Evolutionary conservation across 1,140 invertebrate species (phyloP).

Genomic region (Euwallacea fornicatus): DNA sequence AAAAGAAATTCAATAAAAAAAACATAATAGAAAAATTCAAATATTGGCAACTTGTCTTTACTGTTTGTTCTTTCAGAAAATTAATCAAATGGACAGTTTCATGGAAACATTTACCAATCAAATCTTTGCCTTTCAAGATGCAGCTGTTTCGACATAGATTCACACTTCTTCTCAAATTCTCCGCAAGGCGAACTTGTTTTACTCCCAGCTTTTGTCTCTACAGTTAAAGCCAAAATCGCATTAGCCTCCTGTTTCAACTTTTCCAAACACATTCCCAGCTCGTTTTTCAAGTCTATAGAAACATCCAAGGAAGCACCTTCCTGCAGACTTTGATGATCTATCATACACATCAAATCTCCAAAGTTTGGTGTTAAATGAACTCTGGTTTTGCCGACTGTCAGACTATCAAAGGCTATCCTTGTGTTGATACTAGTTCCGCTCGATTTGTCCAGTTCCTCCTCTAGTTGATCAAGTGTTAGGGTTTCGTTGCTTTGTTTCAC

Average conservation of each 20-base stretch:
- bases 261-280: slow-evolving; percentile 66
- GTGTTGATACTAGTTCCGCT: slow-evolving; percentile 28
- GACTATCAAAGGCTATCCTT: slow-evolving; percentile 36
- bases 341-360: slow-evolving; percentile 61
- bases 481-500: slow-evolving; percentile 54
- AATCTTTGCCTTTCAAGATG: slow-evolving; percentile 40
- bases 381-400: slow-evolving; percentile 53
- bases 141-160: slow-evolving; percentile 43
- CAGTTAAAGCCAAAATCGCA: slow-evolving; percentile 64
- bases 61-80: no score
- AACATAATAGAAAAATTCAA: no score
- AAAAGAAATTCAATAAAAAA: no score
- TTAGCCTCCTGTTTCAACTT: slow-evolving; percentile 67
- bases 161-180: slow-evolving; percentile 29
- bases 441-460: slow-evolving; percentile 40
- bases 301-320: slow-evolving; percentile 51
- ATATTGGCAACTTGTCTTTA: no score
- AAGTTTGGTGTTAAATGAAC: slow-evolving; percentile 72
- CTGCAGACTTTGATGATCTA: slow-evolving; percentile 57
- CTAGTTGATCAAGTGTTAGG: slow-evolving; percentile 41
- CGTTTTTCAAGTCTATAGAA: slow-evolving; percentile 60
- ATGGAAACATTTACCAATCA: slow-evolving; percentile 45
- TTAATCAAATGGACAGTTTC: slow-evolving; percentile 1
- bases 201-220: slow-evolving; percentile 42
- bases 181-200: slow-evolving; percentile 2